phyloP scores from a whole-genome alignment of 2,113 vertebrate genomes.

The Patagioenas fasciata region DNA sequence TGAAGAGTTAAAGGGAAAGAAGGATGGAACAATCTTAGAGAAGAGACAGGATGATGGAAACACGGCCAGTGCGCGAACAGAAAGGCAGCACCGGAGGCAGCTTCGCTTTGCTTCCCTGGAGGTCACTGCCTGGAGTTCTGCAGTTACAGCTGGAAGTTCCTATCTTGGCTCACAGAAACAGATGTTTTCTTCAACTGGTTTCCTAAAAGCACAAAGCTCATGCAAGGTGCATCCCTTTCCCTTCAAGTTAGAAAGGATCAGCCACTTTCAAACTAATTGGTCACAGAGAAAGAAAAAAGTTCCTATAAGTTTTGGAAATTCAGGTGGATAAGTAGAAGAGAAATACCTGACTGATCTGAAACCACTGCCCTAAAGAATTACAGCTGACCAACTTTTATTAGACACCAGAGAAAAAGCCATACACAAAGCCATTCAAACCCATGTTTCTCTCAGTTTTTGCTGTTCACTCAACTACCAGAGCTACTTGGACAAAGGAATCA shows the following conservation, averaged over 20 bases:
- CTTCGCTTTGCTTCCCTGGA: background rate
- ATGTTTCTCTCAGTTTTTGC: background rate
- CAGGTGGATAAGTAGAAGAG: background rate
- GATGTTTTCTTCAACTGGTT: background rate
- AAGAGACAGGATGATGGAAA: background rate
- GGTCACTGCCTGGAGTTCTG: background rate
- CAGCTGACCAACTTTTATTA: background rate
- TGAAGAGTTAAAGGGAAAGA: background rate
- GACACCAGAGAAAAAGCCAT: background rate
- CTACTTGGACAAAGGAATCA: background rate
- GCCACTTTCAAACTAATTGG: background rate
- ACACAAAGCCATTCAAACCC: background rate
- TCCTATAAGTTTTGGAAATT: background rate
- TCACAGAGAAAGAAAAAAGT: background rate
- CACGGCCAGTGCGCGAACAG: background rate
- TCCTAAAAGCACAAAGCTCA: background rate
- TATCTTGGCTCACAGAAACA: background rate
- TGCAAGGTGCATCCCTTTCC: rapidly evolving
- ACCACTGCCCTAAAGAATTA: background rate
- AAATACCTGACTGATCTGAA: background rate
- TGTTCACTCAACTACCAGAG: background rate
- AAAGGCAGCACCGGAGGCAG: background rate
- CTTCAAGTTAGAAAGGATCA: background rate
- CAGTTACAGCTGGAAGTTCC: background rate
- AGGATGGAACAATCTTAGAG: background rate